phyloP scores from a whole-genome alignment of 2,888 invertebrate genomes.

The Amphipyra tragopoginis region DNA sequence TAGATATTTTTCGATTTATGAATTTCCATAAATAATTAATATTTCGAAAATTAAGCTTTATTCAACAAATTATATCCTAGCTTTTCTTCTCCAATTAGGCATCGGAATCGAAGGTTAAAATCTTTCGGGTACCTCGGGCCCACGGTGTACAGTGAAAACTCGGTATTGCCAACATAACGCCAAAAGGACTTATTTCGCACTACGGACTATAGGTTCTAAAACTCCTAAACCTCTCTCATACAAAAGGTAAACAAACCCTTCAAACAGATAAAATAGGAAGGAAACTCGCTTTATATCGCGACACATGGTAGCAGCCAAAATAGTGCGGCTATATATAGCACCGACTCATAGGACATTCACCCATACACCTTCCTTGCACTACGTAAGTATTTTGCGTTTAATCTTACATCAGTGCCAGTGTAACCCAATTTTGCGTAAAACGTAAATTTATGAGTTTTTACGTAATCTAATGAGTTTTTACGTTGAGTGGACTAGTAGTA shows the following conservation, averaged over 20 bases:
- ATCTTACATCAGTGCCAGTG: constrained; percentile 17
- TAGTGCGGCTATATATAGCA: constrained; percentile 54
- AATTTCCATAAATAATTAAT: no score
- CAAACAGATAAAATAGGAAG: constrained; percentile 10
- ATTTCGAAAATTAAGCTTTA: no score
- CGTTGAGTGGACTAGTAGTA: no score
- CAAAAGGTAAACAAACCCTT: constrained; percentile 15
- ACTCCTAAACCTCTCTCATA: neutral
- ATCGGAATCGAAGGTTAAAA: no score
- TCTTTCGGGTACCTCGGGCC: no score
- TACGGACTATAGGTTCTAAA: no score
- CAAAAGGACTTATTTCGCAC: no score
- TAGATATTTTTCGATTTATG: no score
- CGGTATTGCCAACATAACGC: no score
- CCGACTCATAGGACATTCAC: constrained; percentile 53
- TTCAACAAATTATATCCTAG: no score
- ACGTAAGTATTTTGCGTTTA: constrained; percentile 41
- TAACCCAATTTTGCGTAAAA: neutral
- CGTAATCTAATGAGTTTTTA: neutral
- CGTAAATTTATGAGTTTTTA: constrained; percentile 5
- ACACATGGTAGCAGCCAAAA: constrained; percentile 53
- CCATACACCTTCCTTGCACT: constrained; percentile 46
- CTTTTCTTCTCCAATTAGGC: no score
- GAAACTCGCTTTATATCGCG: constrained; percentile 35
- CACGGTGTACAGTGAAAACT: no score